Percentiles rank a stretch among this genome's conserved stretches.
Conservation (phyloP, 2,888 invertebrate species). For the Drosophila paranaensis region DNA sequence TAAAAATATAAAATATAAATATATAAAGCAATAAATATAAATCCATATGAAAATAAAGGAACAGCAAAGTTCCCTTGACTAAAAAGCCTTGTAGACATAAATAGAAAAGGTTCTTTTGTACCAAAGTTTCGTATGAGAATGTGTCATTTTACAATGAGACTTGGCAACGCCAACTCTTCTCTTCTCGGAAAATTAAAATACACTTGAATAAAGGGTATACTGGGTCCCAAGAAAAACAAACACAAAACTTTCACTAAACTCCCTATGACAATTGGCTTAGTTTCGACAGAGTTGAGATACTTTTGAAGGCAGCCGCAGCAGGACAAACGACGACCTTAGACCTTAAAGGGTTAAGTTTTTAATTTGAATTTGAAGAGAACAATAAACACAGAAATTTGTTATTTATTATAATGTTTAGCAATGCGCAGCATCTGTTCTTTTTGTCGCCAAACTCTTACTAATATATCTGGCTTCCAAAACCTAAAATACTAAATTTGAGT, state of each 20-base stretch:
- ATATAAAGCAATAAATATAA: neutral
- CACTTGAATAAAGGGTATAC: no score
- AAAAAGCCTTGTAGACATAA: neutral
- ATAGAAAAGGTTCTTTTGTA: neutral
- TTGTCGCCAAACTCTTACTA: neutral
- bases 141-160: neutral
- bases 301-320: neutral
- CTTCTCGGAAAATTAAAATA: neutral
- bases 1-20: neutral
- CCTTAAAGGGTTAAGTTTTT: neutral
- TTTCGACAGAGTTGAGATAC: neutral
- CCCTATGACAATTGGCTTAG: slow-evolving; percentile 2
- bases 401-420: slow-evolving; percentile 1
- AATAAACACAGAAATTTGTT: neutral
- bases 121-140: neutral
- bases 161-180: neutral
- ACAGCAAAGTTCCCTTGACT: no score
- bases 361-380: neutral
- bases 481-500: neutral
- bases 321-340: neutral
- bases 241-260: neutral
- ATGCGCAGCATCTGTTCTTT: neutral
- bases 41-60: neutral
- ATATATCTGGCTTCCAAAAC: neutral
- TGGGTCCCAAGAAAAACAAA: neutral